Evolutionary conservation across 2,888 invertebrate species (phyloP).

Genomic region (Sarcophaga variegata): DNA sequence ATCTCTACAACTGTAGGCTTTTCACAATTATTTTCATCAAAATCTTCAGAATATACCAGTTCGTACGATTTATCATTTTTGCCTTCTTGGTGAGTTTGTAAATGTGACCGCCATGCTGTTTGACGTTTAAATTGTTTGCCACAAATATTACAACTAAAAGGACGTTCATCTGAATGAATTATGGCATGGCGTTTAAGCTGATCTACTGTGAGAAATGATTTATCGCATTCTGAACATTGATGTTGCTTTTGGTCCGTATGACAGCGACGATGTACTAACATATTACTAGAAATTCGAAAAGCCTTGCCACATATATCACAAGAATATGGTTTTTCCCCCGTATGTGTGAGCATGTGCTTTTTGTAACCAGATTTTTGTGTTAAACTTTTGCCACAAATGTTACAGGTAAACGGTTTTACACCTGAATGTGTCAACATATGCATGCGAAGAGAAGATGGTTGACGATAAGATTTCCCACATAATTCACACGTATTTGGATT

Average conservation of each 20-base stretch:
- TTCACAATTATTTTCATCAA: slow-evolving; percentile 40
- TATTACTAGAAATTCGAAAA: slow-evolving; percentile 80
- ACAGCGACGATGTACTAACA: slow-evolving; percentile 79
- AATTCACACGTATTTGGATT: slow-evolving; percentile 79
- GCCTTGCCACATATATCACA: slow-evolving; percentile 78
- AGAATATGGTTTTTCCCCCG: slow-evolving; percentile 79
- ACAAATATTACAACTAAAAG: slow-evolving; percentile 73
- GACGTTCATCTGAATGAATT: slow-evolving; percentile 78
- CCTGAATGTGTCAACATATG: slow-evolving; percentile 79
- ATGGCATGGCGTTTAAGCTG: slow-evolving; percentile 79
- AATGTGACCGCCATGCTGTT: slow-evolving; percentile 72
- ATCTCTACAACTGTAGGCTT: slow-evolving; percentile 38
- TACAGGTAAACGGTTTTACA: slow-evolving; percentile 79
- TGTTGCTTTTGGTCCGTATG: slow-evolving; percentile 79
- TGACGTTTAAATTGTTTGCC: slow-evolving; percentile 73
- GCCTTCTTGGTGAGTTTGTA: slow-evolving; percentile 70
- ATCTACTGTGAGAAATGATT: slow-evolving; percentile 79
- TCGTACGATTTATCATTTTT: slow-evolving; percentile 63
- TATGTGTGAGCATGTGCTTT: slow-evolving; percentile 81
- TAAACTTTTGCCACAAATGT: slow-evolving; percentile 80
- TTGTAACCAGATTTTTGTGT: slow-evolving; percentile 81
- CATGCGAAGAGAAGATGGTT: slow-evolving; percentile 78
- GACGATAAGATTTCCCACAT: slow-evolving; percentile 79
- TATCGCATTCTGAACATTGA: slow-evolving; percentile 78
- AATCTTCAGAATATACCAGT: slow-evolving; percentile 54